Evolutionary conservation across 2,113 vertebrate genomes (phyloP).

Genomic region (Grammomys surdaster): DNA sequence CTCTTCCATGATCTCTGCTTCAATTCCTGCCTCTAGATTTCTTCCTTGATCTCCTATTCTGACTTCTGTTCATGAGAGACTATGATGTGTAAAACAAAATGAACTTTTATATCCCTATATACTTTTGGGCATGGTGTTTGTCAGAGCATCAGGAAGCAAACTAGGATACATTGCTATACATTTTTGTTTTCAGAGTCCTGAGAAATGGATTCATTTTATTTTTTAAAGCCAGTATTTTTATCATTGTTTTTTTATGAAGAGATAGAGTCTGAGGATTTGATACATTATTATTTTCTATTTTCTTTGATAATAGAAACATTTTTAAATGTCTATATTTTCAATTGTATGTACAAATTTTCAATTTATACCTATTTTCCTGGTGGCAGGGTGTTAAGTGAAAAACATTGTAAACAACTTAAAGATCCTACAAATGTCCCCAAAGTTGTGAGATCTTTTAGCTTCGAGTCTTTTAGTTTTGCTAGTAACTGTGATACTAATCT

Average conservation of each 20-base stretch:
- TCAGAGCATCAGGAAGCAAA: neutral
- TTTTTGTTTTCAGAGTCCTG: neutral
- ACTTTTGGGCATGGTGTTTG: too few relatives aligned
- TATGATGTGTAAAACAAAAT: neutral
- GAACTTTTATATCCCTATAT: neutral
- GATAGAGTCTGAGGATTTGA: neutral
- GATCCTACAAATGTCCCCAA: neutral
- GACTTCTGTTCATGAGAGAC: neutral
- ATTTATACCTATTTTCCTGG: neutral
- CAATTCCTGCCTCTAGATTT: neutral
- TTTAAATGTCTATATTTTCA: neutral
- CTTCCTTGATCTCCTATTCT: neutral
- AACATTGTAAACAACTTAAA: conserved; percentile 28
- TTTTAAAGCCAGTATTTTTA: neutral
- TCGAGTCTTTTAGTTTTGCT: neutral
- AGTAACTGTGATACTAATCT: neutral
- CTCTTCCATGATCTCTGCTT: neutral
- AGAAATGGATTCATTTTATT: neutral
- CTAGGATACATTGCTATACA: neutral
- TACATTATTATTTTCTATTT: neutral
- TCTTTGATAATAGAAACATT: neutral
- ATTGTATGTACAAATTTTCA: neutral
- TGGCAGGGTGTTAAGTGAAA: neutral
- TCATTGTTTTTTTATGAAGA: conserved; percentile 14
- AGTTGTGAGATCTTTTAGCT: conserved; percentile 27